Percentiles rank a stretch among this genome's conserved stretches.
phyloP scores from a whole-genome alignment of 2,113 vertebrate genomes.

The Pterocles gutturalis region DNA sequence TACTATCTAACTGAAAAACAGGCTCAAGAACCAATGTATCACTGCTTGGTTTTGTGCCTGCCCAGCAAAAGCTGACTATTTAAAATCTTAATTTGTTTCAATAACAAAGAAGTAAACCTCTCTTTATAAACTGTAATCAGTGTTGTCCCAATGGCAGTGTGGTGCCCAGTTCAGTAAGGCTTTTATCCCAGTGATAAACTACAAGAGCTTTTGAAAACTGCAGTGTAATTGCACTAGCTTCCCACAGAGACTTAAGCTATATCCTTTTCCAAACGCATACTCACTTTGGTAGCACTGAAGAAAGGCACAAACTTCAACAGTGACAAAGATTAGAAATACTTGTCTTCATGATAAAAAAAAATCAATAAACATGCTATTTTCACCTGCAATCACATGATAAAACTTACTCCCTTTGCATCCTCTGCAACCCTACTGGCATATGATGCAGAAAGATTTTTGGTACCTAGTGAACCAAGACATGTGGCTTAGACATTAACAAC shows the following conservation, averaged over 20 bases:
- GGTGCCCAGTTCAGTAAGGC: background rate
- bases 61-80: background rate
- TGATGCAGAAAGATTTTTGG: background rate
- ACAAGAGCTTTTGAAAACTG: background rate
- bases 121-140: accelerated
- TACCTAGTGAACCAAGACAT: background rate
- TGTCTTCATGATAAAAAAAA: background rate
- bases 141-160: background rate
- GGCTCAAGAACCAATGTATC: background rate
- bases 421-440: background rate
- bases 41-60: background rate
- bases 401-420: background rate
- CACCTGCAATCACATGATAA: background rate
- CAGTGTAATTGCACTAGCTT: background rate
- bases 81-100: background rate
- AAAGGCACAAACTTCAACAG: background rate
- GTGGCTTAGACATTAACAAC: background rate
- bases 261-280: background rate
- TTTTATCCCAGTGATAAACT: background rate
- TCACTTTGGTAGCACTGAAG: background rate
- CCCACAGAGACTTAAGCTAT: background rate
- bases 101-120: background rate
- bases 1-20: background rate
- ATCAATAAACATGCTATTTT: background rate
- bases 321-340: background rate